A percentile compares a stretch with the other conserved stretches of the same genome.
Conservation (phyloP, 37 sponge, comb jelly and placozoan species). For the Amphimedon queenslandica region DNA sequence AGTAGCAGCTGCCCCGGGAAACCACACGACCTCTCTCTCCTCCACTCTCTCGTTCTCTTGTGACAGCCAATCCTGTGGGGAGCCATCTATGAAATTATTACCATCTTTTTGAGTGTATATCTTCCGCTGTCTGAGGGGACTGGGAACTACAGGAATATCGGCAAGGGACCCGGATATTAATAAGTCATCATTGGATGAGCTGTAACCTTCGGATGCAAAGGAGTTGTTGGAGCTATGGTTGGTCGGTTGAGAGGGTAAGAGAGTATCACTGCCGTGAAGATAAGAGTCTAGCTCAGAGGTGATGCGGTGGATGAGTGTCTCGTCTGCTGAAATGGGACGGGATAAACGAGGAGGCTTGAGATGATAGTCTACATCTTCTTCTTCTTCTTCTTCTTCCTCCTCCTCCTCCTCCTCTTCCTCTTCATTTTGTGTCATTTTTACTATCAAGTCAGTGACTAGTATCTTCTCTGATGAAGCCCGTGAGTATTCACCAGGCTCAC, state of each 20-base stretch:
- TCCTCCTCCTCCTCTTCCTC: background rate
- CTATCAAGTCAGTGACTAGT: background rate
- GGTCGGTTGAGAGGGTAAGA: background rate
- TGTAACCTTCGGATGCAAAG: background rate
- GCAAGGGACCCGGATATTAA: slow-evolving; percentile 17
- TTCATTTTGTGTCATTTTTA: background rate
- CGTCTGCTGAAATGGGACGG: background rate
- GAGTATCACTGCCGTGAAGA: background rate
- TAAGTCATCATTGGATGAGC: slow-evolving; percentile 12
- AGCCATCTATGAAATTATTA: background rate
- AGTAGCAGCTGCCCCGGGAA: background rate
- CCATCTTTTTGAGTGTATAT: background rate
- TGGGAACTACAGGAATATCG: slow-evolving; percentile 20
- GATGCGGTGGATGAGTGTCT: background rate
- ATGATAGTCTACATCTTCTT: background rate
- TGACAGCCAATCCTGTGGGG: background rate
- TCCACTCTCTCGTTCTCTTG: background rate
- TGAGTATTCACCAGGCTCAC: slow-evolving; percentile 22
- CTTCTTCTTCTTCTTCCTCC: background rate
- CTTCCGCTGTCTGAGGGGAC: background rate
- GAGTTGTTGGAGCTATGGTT: slow-evolving; percentile 5
- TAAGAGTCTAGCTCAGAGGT: background rate
- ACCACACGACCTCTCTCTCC: background rate
- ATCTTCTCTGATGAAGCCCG: background rate
- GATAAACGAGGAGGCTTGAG: background rate